Percentiles rank a stretch among this genome's conserved stretches.
phyloP scores from a whole-genome alignment of 1,140 invertebrate genomes.

The Adoxophyes honmai region DNA sequence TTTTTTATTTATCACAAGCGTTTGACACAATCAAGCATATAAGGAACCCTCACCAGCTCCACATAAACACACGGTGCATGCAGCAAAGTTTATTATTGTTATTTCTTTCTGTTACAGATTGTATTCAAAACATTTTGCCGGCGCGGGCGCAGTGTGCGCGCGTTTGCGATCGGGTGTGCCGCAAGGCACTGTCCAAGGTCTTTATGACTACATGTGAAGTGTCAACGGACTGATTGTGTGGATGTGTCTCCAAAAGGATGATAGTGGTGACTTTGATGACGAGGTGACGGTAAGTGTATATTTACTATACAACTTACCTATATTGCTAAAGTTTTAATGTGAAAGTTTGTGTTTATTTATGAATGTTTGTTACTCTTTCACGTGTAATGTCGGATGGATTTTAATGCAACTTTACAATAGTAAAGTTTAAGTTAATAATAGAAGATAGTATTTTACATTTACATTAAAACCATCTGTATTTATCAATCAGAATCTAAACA shows the following conservation, averaged over 20 bases:
- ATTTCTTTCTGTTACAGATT: conserved; percentile 74
- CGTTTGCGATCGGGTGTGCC: conserved; percentile 41
- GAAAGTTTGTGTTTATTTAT: too few species aligned
- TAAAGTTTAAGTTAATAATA: too few species aligned
- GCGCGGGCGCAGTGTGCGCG: conserved; percentile 29
- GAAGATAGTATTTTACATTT: too few species aligned
- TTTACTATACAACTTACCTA: too few species aligned
- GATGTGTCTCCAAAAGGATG: conserved; percentile 69
- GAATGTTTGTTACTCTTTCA: too few species aligned
- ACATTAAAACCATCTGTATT: too few species aligned
- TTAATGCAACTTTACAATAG: too few species aligned
- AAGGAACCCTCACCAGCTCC: conserved; percentile 36
- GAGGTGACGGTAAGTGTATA: conserved; percentile 59
- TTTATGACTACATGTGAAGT: conserved; percentile 27
- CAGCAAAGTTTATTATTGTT: conserved; percentile 71
- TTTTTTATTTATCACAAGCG: conserved; percentile 25
- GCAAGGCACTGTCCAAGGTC: conserved; percentile 39
- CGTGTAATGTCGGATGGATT: too few species aligned
- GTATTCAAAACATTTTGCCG: conserved; percentile 66
- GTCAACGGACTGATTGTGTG: conserved; percentile 40
- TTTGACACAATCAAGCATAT: conserved; percentile 27
- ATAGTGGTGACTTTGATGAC: conserved; percentile 57
- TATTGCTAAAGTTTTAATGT: too few species aligned
- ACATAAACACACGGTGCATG: conserved; percentile 38
- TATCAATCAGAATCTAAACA: too few species aligned